Evolutionary conservation across 2,888 invertebrate genomes (phyloP).

Genomic region (Drosophila colorata): DNA sequence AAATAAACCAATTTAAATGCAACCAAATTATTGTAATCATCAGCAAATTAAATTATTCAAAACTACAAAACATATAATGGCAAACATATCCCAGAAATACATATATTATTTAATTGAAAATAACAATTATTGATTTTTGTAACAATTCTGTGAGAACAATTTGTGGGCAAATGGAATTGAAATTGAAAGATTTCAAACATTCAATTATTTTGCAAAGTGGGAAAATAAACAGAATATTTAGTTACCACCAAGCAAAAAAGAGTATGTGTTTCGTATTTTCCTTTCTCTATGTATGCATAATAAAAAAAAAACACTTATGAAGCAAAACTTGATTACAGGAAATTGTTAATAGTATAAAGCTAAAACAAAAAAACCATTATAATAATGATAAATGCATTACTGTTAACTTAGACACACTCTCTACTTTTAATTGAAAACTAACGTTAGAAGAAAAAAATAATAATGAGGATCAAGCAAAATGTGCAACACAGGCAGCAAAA

Average conservation of each 20-base stretch:
- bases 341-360: conserved; percentile 75
- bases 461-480: conserved; percentile 69
- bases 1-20: conserved; percentile 46
- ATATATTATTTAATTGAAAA: conserved; percentile 41
- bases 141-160: conserved; percentile 36
- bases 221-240: neutral
- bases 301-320: conserved; percentile 70
- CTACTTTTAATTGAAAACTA: conserved; percentile 41
- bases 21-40: conserved; percentile 57
- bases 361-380: conserved; percentile 37
- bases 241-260: conserved; percentile 3
- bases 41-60: conserved; percentile 36
- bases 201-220: conserved; percentile 14
- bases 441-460: conserved; percentile 29
- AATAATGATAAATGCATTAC: conserved; percentile 46
- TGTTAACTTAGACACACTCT: conserved; percentile 58
- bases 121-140: conserved; percentile 39
- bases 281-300: conserved; percentile 22
- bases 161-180: conserved; percentile 9
- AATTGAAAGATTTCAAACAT: conserved; percentile 5
- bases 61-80: conserved; percentile 65
- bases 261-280: conserved; percentile 12
- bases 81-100: conserved; percentile 65
- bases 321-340: conserved; percentile 82
- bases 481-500: conserved; percentile 64